These are phyloP conservation scores for human (Homo sapiens) DNA, from an alignment of 2,113 vertebrate species.

Conservation along the genomic window GRCh38 chr1:49430501-49431000, in stretches of 20 bases:
- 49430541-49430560: neutral
- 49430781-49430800: neutral
- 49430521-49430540: conserved; percentile 2
- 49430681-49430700: neutral
- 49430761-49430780: neutral
- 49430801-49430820: neutral
- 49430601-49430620: neutral
- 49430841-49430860: neutral
- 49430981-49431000: neutral
- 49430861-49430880: neutral
- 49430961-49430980: neutral
- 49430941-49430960: neutral
- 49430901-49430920: neutral
- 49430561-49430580: neutral
- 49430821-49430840: neutral
- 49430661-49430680: neutral
- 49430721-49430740: neutral
- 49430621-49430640: neutral
- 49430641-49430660: neutral
- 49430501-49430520: neutral
- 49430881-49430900: neutral
- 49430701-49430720: neutral
- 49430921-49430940: neutral
- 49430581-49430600: neutral
- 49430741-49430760: neutral